Conservation (phyloP, 1,140 invertebrate species). For the Antheraea mylitta region DNA sequence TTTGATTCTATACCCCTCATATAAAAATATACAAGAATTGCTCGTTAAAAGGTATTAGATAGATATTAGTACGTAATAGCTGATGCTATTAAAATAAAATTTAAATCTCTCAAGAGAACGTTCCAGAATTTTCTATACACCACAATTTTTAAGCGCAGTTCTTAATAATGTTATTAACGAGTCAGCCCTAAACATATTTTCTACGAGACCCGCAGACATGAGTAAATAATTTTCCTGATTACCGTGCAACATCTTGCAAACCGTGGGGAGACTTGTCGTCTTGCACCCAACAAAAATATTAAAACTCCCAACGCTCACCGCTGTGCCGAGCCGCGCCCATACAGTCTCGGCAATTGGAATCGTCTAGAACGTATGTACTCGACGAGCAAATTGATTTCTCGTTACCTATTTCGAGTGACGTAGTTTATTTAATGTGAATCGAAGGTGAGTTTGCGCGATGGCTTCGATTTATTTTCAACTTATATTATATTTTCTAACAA, state of each 20-base stretch:
- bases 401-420: slow-evolving; percentile 42
- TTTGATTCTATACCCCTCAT: too few relatives aligned
- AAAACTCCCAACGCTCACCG: slow-evolving; percentile 35
- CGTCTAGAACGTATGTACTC: slow-evolving; percentile 33
- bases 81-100: too few relatives aligned
- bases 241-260: slow-evolving; percentile 62
- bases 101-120: too few relatives aligned
- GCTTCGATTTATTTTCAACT: not conserved
- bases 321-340: slow-evolving; percentile 17
- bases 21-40: too few relatives aligned
- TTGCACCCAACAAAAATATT: slow-evolving; percentile 65
- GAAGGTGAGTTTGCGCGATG: slow-evolving; percentile 12
- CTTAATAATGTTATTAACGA: not conserved
- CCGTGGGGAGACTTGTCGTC: slow-evolving; percentile 34
- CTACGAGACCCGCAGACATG: slow-evolving; percentile 56
- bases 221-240: slow-evolving; percentile 77
- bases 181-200: slow-evolving; percentile 49
- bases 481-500: not conserved
- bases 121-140: too few relatives aligned
- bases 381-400: slow-evolving; percentile 51
- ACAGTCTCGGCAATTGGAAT: slow-evolving; percentile 39
- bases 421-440: slow-evolving; percentile 25
- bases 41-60: too few relatives aligned
- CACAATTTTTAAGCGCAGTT: too few relatives aligned
- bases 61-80: too few relatives aligned